Percentiles rank a stretch among this genome's conserved stretches.
phyloP scores from a whole-genome alignment of 1,140 invertebrate genomes.

The Glossosoma conforme region DNA sequence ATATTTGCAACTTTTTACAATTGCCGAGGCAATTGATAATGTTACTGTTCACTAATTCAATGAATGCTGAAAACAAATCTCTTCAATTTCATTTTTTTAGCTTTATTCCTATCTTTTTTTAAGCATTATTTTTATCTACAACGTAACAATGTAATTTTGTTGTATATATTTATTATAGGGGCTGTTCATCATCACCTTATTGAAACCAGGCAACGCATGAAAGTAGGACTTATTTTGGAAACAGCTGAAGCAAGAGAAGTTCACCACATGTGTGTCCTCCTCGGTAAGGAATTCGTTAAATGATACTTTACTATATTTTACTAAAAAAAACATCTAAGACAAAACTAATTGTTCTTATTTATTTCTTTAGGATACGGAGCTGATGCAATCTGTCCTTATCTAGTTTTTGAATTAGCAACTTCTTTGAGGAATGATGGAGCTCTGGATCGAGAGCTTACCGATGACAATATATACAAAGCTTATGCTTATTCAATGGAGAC shows the following conservation, averaged over 20 bases:
- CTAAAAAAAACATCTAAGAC: background rate
- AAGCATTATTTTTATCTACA: background rate
- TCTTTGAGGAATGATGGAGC: slow-evolving; percentile 77
- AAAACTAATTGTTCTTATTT: slow-evolving; percentile 3
- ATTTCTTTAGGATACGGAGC: slow-evolving; percentile 75
- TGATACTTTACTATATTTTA: background rate
- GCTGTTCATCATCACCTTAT: slow-evolving; percentile 95
- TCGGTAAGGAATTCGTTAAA: slow-evolving; percentile 51
- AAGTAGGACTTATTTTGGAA: slow-evolving; percentile 89
- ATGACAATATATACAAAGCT: slow-evolving; percentile 78
- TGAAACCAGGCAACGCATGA: slow-evolving; percentile 92
- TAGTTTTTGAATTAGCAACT: slow-evolving; percentile 89
- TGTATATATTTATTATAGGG: slow-evolving; percentile 44
- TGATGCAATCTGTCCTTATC: slow-evolving; percentile 95
- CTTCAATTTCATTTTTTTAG: slow-evolving; percentile 3
- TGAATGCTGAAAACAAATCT: slow-evolving; percentile 3
- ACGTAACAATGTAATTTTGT: too few species aligned
- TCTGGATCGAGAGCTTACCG: slow-evolving; percentile 67
- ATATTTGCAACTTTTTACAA: too few species aligned
- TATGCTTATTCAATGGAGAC: slow-evolving; percentile 67
- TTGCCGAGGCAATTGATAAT: too few species aligned
- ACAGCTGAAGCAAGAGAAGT: slow-evolving; percentile 94
- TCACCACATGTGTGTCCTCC: slow-evolving; percentile 92
- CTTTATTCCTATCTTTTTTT: slow-evolving; percentile 3
- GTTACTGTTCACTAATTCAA: too few species aligned